phyloP scores from a whole-genome alignment of 2,888 invertebrate genomes.

The Drosophila infuscata region DNA sequence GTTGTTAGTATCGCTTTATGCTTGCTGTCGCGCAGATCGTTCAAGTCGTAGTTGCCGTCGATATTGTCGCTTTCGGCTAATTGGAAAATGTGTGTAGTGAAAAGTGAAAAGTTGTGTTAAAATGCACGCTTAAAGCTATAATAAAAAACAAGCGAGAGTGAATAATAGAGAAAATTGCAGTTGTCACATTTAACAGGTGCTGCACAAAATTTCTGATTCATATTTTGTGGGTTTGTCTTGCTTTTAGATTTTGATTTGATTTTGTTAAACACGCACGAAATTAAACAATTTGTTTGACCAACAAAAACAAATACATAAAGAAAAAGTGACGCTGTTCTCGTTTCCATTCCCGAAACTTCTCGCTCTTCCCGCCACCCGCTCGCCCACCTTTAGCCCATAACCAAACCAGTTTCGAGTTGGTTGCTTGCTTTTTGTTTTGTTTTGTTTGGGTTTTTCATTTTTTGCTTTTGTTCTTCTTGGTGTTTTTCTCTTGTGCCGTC shows the following conservation, averaged over 20 bases:
- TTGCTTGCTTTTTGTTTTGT: constrained; percentile 47
- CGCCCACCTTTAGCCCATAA: constrained; percentile 35
- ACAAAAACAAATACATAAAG: constrained; percentile 16
- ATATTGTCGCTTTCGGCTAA: constrained; percentile 37
- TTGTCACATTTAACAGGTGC: constrained; percentile 52
- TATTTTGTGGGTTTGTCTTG: constrained; percentile 44
- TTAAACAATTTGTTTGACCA: constrained; percentile 60
- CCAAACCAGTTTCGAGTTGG: constrained; percentile 70
- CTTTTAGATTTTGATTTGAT: constrained; percentile 61
- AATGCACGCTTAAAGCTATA: constrained; percentile 25
- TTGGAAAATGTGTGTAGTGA: constrained; percentile 57
- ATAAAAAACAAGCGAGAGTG: constrained; percentile 14
- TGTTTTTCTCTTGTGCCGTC: constrained; percentile 41
- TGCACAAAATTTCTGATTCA: constrained; percentile 3
- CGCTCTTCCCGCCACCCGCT: constrained; percentile 6
- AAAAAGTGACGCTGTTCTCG: constrained; percentile 40
- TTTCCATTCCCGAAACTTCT: constrained; percentile 36
- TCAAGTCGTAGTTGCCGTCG: constrained; percentile 15
- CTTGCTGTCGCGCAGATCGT: constrained; percentile 68
- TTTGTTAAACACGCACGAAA: constrained; percentile 52
- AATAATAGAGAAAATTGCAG: background rate
- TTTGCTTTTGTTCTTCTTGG: constrained; percentile 26
- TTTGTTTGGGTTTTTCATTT: constrained; percentile 56
- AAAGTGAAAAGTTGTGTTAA: constrained; percentile 69
- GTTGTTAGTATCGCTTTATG: constrained; percentile 72